Percentiles rank a stretch among this genome's conserved stretches.
These are phyloP conservation scores for Notechis scutatus DNA, from an alignment of 2,113 vertebrate species.

Conservation along the genomic window DNA sequence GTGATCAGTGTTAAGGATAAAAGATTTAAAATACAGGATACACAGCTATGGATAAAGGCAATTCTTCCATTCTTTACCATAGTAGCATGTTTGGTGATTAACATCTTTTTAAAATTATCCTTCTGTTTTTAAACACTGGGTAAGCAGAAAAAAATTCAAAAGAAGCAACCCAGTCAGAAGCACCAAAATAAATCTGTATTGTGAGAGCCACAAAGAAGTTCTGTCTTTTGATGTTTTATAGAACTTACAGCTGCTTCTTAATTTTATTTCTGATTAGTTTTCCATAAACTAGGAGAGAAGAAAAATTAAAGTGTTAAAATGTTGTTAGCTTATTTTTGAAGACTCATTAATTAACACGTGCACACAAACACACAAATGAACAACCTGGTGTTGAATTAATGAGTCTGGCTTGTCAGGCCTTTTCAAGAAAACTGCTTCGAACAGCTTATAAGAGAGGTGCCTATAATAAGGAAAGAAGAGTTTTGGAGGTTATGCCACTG, in stretches of 20 bases:
- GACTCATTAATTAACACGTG: background rate
- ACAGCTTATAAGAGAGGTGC: conserved; percentile 17
- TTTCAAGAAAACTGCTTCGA: conserved; percentile 5
- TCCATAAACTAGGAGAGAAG: background rate
- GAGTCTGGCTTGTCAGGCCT: background rate
- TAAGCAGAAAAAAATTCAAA: background rate
- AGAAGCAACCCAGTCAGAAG: background rate
- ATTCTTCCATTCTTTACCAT: background rate
- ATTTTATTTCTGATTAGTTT: background rate
- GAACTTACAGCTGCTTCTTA: background rate
- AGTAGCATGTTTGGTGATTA: background rate
- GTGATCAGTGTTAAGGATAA: background rate
- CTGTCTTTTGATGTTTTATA: background rate
- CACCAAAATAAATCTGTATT: background rate
- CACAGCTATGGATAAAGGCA: background rate
- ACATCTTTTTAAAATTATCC: background rate
- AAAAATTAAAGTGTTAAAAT: background rate
- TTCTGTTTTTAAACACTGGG: background rate
- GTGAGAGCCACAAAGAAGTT: background rate
- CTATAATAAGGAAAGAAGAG: conserved; percentile 34
- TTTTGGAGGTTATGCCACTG: background rate
- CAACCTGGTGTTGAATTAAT: background rate
- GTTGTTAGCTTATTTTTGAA: background rate
- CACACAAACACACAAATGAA: conserved; percentile 20
- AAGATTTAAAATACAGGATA: background rate